Evolutionary conservation across 2,888 invertebrate genomes (phyloP), one percentile per base, ranked within the genome.

Genomic region (Drosophila mercatorum): DNA sequence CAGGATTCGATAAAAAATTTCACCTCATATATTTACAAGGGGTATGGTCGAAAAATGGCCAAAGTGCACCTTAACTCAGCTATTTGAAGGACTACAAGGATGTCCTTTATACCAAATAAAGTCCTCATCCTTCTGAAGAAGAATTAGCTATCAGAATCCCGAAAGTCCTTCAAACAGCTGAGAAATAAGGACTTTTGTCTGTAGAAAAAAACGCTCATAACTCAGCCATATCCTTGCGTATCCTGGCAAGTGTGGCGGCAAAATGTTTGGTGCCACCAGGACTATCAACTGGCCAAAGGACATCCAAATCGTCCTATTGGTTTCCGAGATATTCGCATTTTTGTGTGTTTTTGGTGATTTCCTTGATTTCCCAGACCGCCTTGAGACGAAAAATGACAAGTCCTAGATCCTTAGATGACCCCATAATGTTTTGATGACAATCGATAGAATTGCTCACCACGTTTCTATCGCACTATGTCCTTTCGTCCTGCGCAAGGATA

Each of bases 1-100:
- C 11, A 61, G 41, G 8, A 53, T 61, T 61, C 3, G 2, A 26
- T 3, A 2, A 43, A 52, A 34, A 53, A 53, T 34, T 36, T 22
- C 5, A 8, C 2, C 7, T 7, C 11, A 56, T 22, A 28, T 28
- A 31, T 14, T 14, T 17, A 17, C 26, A 56, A 28, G 36, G 41
- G 59, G 12, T 28, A 3, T 49, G 11, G 44, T 59, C 28, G 5
- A 0, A 47, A 38, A 62, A 22, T 3, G 3, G 0, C 46, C 28
- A 10, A 60, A 40, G 38, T 22, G 28, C 46, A 7, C 3, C 14
- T 5, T 46, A 38, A n/a, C 22, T 58, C n/a, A 4, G 47, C 38
- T 17, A 38, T 38, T 59, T 47, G 4, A 26, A 28, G 38, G 28
- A 47, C 12, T 47, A 38, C 11, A 2, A 14, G 12, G 12, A 7